Percentiles rank a stretch among this genome's conserved stretches.
These are phyloP conservation scores for Vanessa cardui DNA, from an alignment of 2,888 invertebrate genomes.

Conservation along the genomic window DNA sequence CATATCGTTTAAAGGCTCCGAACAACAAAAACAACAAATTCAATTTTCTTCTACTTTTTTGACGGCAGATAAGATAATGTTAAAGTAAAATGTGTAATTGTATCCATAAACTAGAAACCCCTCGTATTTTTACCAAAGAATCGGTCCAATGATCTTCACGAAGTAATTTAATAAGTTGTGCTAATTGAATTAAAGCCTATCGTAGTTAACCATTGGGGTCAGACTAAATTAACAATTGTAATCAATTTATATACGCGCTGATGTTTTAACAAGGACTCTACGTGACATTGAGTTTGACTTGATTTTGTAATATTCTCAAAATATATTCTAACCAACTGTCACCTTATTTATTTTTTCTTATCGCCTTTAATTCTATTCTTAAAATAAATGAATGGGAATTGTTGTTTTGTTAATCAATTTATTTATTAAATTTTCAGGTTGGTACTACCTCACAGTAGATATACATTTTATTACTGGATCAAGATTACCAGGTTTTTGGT, in stretches of 20 bases:
- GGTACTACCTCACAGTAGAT: constrained; percentile 67
- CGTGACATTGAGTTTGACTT: constrained; percentile 24
- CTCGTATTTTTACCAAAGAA: background rate
- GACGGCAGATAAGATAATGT: background rate
- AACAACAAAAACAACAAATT: background rate
- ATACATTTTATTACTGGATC: constrained; percentile 72
- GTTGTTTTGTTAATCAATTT: no score
- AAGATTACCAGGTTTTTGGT: constrained; percentile 66
- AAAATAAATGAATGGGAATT: no score
- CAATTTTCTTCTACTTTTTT: background rate
- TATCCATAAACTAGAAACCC: background rate
- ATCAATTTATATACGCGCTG: constrained; percentile 36
- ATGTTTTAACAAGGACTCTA: constrained; percentile 28
- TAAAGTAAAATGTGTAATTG: background rate
- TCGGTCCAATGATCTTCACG: constrained; percentile 22
- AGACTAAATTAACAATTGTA: constrained; percentile 39
- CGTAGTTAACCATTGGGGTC: constrained; percentile 39
- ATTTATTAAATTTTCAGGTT: constrained; percentile 58
- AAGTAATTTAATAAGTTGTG: constrained; percentile 37
- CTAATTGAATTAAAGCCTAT: constrained; percentile 39
- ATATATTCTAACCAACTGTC: background rate
- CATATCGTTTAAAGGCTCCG: background rate
- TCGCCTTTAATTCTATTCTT: no score
- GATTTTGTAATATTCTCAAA: constrained; percentile 11
- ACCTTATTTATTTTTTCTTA: no score